phyloP scores from a whole-genome alignment of 2,888 invertebrate species.

The Dasysyrphus albostriatus region DNA sequence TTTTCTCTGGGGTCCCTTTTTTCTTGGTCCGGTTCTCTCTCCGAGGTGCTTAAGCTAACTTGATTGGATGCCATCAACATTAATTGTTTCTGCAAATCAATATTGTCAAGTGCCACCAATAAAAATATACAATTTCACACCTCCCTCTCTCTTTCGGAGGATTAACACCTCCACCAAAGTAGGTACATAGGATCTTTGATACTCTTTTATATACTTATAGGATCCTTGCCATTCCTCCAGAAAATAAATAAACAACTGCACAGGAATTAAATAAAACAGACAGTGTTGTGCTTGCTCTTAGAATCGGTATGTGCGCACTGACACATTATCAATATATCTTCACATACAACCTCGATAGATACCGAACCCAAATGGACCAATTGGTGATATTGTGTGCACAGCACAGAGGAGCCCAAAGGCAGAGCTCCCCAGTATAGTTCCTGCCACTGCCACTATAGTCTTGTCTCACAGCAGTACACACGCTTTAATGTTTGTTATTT shows the following conservation, averaged over 20 bases:
- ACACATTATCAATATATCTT: constrained; percentile 76
- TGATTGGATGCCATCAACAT: constrained; percentile 39
- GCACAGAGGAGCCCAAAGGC: constrained; percentile 57
- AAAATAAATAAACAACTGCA: constrained; percentile 74
- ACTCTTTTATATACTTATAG: constrained; percentile 37
- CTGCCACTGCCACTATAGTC: constrained; percentile 36
- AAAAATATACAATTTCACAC: constrained; percentile 60
- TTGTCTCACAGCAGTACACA: constrained; percentile 52
- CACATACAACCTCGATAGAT: constrained; percentile 69
- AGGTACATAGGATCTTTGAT: constrained; percentile 22
- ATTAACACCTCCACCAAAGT: constrained; percentile 61
- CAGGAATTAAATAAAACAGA: constrained; percentile 71
- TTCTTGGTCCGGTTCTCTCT: constrained; percentile 28
- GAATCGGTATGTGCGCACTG: constrained; percentile 75
- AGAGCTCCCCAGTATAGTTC: constrained; percentile 38
- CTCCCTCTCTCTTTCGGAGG: constrained; percentile 43
- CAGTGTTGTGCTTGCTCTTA: constrained; percentile 55
- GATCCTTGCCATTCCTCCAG: constrained; percentile 48
- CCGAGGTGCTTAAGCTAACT: neutral
- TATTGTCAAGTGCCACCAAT: constrained; percentile 62
- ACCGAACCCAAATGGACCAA: constrained; percentile 75
- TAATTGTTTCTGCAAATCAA: constrained; percentile 60
- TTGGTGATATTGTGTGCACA: constrained; percentile 74
- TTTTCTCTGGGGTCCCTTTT: constrained; percentile 31
- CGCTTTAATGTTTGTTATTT: constrained; percentile 72